Conservation (phyloP, 2,797 vertebrate genomes). For the Echiichthys vipera region DNA sequence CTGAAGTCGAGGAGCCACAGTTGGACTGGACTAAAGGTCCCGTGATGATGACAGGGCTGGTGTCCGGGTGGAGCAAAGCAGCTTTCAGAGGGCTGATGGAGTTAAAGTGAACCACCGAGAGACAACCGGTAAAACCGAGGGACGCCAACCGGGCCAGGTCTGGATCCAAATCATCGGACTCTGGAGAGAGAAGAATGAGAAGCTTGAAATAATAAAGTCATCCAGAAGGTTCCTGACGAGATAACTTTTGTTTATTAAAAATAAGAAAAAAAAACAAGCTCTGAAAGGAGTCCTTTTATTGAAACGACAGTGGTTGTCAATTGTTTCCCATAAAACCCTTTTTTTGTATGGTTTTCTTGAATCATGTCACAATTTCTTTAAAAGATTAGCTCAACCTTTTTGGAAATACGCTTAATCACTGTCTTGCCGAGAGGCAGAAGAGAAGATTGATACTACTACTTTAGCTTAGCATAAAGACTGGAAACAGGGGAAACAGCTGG, state of each 20-base stretch:
- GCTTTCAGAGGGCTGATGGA: conserved; percentile 91
- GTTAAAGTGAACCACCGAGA: conserved; percentile 93
- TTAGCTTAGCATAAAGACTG: not conserved
- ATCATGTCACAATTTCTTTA: not conserved
- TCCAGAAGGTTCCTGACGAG: not conserved
- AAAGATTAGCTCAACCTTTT: not conserved
- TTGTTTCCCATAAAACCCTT: not conserved
- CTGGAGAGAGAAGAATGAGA: conserved; percentile 63
- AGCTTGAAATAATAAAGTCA: not conserved
- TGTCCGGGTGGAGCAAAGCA: conserved; percentile 85
- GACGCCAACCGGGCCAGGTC: conserved; percentile 86
- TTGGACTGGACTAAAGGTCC: conserved; percentile 87
- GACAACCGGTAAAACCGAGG: conserved; percentile 91
- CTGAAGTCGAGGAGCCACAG: conserved; percentile 85
- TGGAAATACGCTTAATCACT: not conserved
- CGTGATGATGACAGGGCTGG: conserved; percentile 82
- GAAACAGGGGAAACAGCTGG: not conserved
- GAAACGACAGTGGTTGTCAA: not conserved
- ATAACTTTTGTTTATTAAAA: not conserved
- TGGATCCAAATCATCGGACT: conserved; percentile 83
- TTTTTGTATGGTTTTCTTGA: not conserved
- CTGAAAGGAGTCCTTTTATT: no score
- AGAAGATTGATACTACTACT: not conserved
- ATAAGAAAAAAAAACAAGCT: no score
- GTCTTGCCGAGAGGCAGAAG: not conserved